Conservation (phyloP, 2,113 vertebrate genomes). For the Eubucco bourcierii region DNA sequence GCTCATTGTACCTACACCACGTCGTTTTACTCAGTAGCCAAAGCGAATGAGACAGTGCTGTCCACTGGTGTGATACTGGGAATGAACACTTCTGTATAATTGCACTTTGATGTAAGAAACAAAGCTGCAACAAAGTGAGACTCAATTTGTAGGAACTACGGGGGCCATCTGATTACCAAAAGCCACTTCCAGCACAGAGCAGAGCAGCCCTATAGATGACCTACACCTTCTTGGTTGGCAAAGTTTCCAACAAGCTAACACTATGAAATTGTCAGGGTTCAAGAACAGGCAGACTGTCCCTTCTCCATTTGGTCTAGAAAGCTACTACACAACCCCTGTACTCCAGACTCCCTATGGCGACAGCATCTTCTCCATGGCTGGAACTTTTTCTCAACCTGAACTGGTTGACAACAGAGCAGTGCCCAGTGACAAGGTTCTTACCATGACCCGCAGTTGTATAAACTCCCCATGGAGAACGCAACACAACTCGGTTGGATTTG, state of each 20-base stretch:
- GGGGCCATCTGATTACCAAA: not conserved
- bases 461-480: not conserved
- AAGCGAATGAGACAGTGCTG: not conserved
- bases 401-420: not conserved
- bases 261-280: not conserved
- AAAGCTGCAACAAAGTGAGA: not conserved
- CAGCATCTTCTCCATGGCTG: not conserved
- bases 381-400: not conserved
- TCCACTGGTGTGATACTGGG: accelerated
- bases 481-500: not conserved
- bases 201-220: not conserved
- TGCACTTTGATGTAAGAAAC: not conserved
- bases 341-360: accelerated
- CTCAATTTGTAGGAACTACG: not conserved
- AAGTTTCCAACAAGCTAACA: not conserved
- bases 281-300: not conserved
- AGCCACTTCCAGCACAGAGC: not conserved
- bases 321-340: no score
- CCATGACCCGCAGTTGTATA: not conserved
- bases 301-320: not conserved
- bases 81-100: not conserved
- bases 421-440: not conserved
- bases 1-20: not conserved
- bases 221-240: not conserved
- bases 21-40: not conserved